Base-by-base conservation (phyloP, 2,797 vertebrate species). In the Coilia nasus region DNA sequence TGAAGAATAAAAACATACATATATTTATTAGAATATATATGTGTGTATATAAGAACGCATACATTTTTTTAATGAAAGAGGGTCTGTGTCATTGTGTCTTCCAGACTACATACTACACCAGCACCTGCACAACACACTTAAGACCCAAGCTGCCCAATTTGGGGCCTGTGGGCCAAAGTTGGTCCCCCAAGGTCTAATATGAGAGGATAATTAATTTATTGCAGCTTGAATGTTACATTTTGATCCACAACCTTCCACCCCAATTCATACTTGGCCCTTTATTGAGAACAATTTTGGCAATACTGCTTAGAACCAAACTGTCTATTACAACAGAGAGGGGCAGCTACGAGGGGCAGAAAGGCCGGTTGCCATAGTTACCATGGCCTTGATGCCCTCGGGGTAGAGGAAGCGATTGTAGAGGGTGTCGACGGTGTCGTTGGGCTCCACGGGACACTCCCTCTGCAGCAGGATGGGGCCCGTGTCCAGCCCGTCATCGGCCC, bases 401-500 rank as follows among this genome's bases (percentile, higher is more conserved):
- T 97, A 99, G 81, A 99, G 97, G 92, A 99, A 99, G 0, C 96
- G 94, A 91, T 99, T 98, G 89, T 99, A 99, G 1, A 99, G 93
- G 0, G 96, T 89, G 89, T 99, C 98, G 93, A 99, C 98, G 0
- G 98, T 99, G 87, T 99, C 98, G 0, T 96, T 97, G 84, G 96
- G 95, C 41, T 97, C 94, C 0, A 99, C 95, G 0, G 93, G 90
- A 88, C 98, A 99, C 60, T 97, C 95, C 81, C 90, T 94, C 93
- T 99, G 98, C 89, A 99, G 95, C 88, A 99, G 96, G 88, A 99
- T 95, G 0, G 98, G 98, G 50, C 98, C 98, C 0, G 98, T 99
- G 91, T 99, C 98, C 92, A 99, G 94, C 11, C 98, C 98, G n/a
- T 97, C 97, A 78, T 99, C 98, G 9, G 98, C 98, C 98, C 98